phyloP scores from a whole-genome alignment of 2,888 invertebrate species.

The Athrips mouffetella region DNA sequence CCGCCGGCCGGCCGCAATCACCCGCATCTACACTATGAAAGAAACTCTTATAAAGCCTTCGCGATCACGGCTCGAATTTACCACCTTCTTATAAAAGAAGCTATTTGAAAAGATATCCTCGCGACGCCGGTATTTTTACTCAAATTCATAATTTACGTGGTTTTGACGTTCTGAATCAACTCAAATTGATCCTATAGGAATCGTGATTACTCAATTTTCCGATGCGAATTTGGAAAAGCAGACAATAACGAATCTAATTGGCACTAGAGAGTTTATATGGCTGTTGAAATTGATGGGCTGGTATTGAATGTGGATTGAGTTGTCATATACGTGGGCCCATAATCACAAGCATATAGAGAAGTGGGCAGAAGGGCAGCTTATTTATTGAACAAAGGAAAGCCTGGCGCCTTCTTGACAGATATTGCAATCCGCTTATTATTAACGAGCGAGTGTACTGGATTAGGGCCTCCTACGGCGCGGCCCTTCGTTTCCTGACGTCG shows the following conservation, averaged over 20 bases:
- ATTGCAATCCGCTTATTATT: constrained; percentile 36
- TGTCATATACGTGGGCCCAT: constrained; percentile 31
- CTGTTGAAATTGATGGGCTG: constrained; percentile 10
- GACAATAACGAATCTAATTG: constrained; percentile 20
- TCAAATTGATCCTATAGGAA: too few species aligned
- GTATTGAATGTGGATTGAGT: constrained; percentile 14
- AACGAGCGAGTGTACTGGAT: neutral
- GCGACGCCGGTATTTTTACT: too few species aligned
- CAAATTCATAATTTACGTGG: too few species aligned
- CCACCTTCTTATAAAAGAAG: constrained; percentile 26
- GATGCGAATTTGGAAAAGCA: neutral
- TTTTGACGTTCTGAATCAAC: too few species aligned
- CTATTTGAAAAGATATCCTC: constrained; percentile 29
- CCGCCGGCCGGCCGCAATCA: constrained; percentile 22
- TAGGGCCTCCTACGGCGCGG: neutral
- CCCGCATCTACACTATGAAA: constrained; percentile 20
- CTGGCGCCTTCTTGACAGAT: constrained; percentile 37
- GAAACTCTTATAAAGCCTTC: constrained; percentile 27
- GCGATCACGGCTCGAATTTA: constrained; percentile 26
- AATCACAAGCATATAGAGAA: constrained; percentile 38
- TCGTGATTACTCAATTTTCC: constrained; percentile 4
- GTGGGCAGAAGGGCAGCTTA: constrained; percentile 34
- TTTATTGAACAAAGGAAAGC: constrained; percentile 33
- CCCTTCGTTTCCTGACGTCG: too few species aligned
- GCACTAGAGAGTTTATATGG: constrained; percentile 15